phyloP scores from a whole-genome alignment of 37 sponge, comb jelly and placozoan genomes.

The Crambe crambe region DNA sequence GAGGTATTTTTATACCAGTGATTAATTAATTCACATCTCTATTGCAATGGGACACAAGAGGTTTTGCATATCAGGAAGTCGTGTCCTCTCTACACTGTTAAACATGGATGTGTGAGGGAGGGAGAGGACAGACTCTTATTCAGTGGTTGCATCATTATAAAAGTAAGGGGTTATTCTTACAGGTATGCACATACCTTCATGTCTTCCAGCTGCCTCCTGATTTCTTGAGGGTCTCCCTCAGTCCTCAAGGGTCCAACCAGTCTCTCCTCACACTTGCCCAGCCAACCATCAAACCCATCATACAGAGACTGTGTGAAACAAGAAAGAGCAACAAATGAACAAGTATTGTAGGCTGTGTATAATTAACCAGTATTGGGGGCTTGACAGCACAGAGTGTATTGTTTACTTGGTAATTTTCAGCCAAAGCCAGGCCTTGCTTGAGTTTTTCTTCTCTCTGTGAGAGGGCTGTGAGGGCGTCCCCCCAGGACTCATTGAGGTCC shows the following conservation, averaged over 20 bases:
- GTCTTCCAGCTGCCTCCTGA: slow-evolving; percentile 38
- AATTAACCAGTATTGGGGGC: not conserved
- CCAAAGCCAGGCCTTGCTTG: slow-evolving; percentile 30
- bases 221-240: slow-evolving; percentile 43
- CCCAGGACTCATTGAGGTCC: slow-evolving; percentile 62
- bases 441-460: slow-evolving; percentile 37
- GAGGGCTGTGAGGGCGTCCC: slow-evolving; percentile 29
- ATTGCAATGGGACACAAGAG: too few relatives aligned
- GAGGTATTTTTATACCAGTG: not conserved
- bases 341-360: not conserved
- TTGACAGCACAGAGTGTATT: not conserved
- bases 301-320: slow-evolving; percentile 9
- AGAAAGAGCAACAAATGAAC: not conserved
- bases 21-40: too few relatives aligned
- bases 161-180: not conserved
- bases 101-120: too few relatives aligned
- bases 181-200: slow-evolving; percentile 29
- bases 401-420: slow-evolving; percentile 53
- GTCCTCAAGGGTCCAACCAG: slow-evolving; percentile 31
- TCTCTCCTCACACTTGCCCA: slow-evolving; percentile 40
- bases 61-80: too few relatives aligned
- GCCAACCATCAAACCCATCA: slow-evolving; percentile 52
- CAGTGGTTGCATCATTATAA: too few relatives aligned
- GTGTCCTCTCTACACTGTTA: too few relatives aligned
- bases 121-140: too few relatives aligned